Percentiles rank a stretch among this genome's conserved stretches.
phyloP scores from a whole-genome alignment of 2,888 invertebrate genomes.

The Ophion ventricosus region DNA sequence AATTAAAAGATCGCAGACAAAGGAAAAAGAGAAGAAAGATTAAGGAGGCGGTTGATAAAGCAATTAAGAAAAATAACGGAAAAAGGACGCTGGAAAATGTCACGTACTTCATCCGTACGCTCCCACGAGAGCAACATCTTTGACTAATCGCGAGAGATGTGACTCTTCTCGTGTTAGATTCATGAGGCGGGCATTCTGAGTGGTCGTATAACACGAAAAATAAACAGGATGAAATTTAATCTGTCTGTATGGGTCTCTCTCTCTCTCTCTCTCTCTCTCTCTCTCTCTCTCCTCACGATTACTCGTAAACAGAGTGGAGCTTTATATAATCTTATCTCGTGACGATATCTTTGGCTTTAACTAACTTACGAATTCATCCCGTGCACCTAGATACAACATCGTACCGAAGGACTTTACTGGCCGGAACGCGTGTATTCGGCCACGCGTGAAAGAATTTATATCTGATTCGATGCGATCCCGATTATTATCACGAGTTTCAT shows the following conservation, averaged over 20 bases:
- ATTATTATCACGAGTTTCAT: conserved; percentile 18
- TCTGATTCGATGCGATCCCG: conserved; percentile 19
- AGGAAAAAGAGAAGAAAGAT: not conserved
- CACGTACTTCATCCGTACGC: not conserved
- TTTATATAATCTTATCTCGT: conserved; percentile 48
- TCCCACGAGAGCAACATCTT: conserved; percentile 6
- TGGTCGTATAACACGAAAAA: conserved; percentile 42
- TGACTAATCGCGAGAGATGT: not conserved
- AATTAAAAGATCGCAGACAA: not conserved
- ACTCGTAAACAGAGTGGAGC: conserved; percentile 29
- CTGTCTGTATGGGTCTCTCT: conserved; percentile 12
- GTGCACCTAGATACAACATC: not conserved
- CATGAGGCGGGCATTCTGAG: not conserved
- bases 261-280: conserved; percentile 8
- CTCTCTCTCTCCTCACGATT: conserved; percentile 28
- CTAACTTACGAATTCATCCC: conserved; percentile 15
- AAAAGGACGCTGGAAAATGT: not conserved
- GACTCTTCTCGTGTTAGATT: not conserved
- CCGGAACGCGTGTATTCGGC: conserved; percentile 12
- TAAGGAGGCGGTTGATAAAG: not conserved
- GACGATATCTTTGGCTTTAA: conserved; percentile 24
- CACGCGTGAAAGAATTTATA: conserved; percentile 19
- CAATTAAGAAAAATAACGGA: not conserved
- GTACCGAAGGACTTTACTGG: not conserved
- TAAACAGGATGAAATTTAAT: conserved; percentile 53